Evolutionary conservation across 2,888 invertebrate species (phyloP).

Genomic region (Gandaritis pyraliata): DNA sequence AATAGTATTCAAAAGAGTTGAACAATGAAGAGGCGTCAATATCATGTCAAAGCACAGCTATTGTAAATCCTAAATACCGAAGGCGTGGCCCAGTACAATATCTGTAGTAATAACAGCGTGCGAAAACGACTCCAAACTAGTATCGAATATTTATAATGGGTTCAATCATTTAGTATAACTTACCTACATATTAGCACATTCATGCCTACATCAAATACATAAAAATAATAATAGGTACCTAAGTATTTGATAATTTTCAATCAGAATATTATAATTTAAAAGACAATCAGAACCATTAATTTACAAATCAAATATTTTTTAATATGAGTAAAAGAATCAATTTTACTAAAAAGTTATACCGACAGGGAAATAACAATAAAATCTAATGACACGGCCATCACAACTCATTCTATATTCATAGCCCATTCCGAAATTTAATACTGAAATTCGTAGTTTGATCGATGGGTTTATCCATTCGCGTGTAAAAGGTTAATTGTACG

Average conservation of each 20-base stretch:
- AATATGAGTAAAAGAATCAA: slow-evolving; percentile 27
- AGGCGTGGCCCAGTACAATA: slow-evolving; percentile 41
- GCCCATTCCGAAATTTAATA: slow-evolving; percentile 48
- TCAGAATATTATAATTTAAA: slow-evolving; percentile 17
- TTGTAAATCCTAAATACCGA: slow-evolving; percentile 33
- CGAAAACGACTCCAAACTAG: too few relatives aligned
- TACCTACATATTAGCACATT: neutral
- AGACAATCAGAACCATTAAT: slow-evolving; percentile 35
- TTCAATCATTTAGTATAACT: neutral
- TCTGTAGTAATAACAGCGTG: slow-evolving; percentile 38
- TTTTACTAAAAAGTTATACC: slow-evolving; percentile 25
- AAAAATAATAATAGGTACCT: neutral
- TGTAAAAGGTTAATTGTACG: slow-evolving; percentile 39
- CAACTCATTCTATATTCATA: slow-evolving; percentile 48
- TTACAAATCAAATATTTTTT: slow-evolving; percentile 43
- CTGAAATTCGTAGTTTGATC: slow-evolving; percentile 32
- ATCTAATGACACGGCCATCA: slow-evolving; percentile 36
- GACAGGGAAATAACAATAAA: slow-evolving; percentile 42
- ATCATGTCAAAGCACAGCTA: slow-evolving; percentile 33
- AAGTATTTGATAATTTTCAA: slow-evolving; percentile 11
- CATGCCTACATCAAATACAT: slow-evolving; percentile 5
- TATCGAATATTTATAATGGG: too few relatives aligned
- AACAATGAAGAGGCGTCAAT: slow-evolving; percentile 36
- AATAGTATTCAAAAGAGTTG: slow-evolving; percentile 2
- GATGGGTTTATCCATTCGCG: slow-evolving; percentile 30